Evolutionary conservation across 2,797 vertebrate species (phyloP), one percentile per base, ranked within the genome.

Genomic region (Cynopterus sphinx): DNA sequence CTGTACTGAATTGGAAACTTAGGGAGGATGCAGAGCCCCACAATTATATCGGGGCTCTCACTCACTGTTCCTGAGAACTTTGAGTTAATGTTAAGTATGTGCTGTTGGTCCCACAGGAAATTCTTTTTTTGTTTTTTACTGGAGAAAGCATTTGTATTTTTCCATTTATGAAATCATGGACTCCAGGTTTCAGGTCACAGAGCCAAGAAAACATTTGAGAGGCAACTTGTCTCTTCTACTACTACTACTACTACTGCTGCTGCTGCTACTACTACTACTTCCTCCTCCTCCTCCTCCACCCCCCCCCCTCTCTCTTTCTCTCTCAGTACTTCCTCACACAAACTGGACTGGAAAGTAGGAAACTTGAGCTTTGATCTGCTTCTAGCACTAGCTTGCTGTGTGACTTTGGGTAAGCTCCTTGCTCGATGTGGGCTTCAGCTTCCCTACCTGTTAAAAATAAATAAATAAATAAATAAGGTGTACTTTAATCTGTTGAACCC

Each of bases 51-150:
- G 65, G 46, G 9, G 15, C 17, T 82, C 6, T 86, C 46, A 7
- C 55, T 86, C 41, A 9, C 57, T 82, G 5, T 91, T 93, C 79
- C 36, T 49, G 71, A 86, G 70, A 93, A 95, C 39, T 91, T 87
- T 16, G 41, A 49, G 4, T 73, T 75, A 92, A 49, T 28, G 28
- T 15, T 0, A 87, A 79, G 28, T n/a, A 11, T 15, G 21, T 85
- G 53, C 21, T 71, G 8, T 46, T 84, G 63, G 36, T 41, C 24
- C 49, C 65, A 22, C 6, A n/a, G 75, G 65, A 85, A 90, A 93
- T 94, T 39, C 49, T 87, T 2, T 65, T 65, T 75, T 9, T 11
- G 1, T 15, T 74, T 63, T 63, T 95, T 55, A 49, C 61, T 67
- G 59, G 41, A 26, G 11, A 77, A 93, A 68, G 13, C 59, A 19